Evolutionary conservation across 2,888 invertebrate genomes (phyloP), one percentile per base, ranked within the genome.

Genomic region (Drosophila nr. fundita): DNA sequence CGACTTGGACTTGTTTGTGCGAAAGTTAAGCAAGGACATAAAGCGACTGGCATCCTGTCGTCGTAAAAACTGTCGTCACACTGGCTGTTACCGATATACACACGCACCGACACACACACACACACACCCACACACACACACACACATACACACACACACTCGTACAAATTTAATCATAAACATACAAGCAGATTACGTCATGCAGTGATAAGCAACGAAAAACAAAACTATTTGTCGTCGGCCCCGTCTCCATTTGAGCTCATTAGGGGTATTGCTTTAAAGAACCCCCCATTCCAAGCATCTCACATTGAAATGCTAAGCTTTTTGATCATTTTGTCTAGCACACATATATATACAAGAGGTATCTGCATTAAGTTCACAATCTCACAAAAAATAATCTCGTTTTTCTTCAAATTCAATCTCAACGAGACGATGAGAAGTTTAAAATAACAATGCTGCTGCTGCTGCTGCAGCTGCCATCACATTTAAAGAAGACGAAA

Each of bases 1-100:
- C 82, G 82, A 90, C 84, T 80, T 87, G 87, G 75, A 83, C 82
- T 89, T 87, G 90, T 87, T 87, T 87, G 90, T 71, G 87, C 77
- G 62, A 75, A 87, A 90, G 89, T 89, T 90, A 84, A 80, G 87
- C 76, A 82, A 86, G 80, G 81, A 88, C 84, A 86, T 90, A 86
- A 86, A 89, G 81, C 80, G 83, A 84, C 85, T 72, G 89, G 81
- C 90, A 86, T 86, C 90, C 90, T 89, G 86, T 50, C 83, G 55
- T 76, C 85, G 90, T 85, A 89, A 85, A 85, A 85, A 88, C 81
- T 89, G 90, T 88, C 85, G 85, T 80, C 85, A 70, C 55, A 62
- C 72, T 90, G 87, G 81, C 87, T 88, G 83, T 74, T 80, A 78
- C 90, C 78, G 77, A 82, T n/a, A 38, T 3, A 38, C 34, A 38